Percentiles rank a stretch among this genome's conserved stretches.
These are phyloP conservation scores for Neolamprologus fasciatus DNA, from an alignment of 2,113 vertebrate genomes.

Conservation along the genomic window DNA sequence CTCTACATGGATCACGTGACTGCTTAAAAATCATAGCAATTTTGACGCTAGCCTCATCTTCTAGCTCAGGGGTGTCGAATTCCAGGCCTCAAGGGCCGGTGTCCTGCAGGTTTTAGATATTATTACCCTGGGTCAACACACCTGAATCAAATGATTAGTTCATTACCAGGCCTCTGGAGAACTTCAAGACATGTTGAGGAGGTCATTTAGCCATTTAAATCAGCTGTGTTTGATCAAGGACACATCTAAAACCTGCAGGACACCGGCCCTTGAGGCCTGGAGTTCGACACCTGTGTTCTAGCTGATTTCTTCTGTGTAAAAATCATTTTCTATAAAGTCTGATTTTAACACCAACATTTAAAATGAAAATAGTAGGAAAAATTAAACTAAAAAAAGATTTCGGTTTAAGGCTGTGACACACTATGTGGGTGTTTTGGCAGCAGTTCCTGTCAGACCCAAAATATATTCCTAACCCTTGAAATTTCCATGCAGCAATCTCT, in stretches of 20 bases:
- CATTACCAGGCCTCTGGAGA: accelerated
- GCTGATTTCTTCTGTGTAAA: not conserved
- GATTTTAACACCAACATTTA: not conserved
- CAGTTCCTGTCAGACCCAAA: not conserved
- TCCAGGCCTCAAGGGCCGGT: not conserved
- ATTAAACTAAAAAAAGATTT: not conserved
- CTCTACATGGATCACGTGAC: not conserved
- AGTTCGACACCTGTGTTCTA: accelerated
- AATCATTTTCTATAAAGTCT: accelerated
- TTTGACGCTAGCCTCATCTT: not conserved
- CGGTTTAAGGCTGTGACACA: not conserved
- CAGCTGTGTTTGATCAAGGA: not conserved
- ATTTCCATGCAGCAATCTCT: not conserved
- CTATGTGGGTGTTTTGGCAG: not conserved
- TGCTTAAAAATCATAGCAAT: not conserved
- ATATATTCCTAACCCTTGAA: not conserved
- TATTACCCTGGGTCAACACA: not conserved
- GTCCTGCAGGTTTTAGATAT: not conserved
- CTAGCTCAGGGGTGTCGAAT: not conserved
- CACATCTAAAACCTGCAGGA: not conserved
- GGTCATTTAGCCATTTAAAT: not conserved
- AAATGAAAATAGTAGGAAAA: not conserved
- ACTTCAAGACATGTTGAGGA: not conserved
- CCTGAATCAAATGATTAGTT: accelerated
- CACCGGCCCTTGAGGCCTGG: not conserved